Conservation (phyloP, 2,888 invertebrate genomes). For the Mesorhabditis belari region DNA sequence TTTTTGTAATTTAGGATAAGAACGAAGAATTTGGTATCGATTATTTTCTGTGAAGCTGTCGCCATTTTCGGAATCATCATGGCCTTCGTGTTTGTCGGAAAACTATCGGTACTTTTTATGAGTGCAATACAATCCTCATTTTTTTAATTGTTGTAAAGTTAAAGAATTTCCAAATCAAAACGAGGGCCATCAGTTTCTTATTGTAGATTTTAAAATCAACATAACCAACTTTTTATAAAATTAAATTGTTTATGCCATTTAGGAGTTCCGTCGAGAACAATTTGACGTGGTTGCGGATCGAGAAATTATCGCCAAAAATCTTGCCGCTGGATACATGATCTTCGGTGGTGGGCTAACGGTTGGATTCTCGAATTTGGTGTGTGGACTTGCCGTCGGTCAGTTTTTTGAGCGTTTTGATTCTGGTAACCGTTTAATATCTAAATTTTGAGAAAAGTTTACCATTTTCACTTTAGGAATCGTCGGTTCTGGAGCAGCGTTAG, state of each 20-base stretch:
- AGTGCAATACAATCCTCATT: too few species aligned
- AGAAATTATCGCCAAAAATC: conserved; percentile 38
- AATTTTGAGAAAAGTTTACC: neutral
- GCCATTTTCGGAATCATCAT: conserved; percentile 98
- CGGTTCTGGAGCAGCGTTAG: conserved; percentile 89
- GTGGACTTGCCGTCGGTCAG: conserved; percentile 75
- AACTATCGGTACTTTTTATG: conserved; percentile 30
- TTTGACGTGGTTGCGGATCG: conserved; percentile 15
- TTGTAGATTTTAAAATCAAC: neutral
- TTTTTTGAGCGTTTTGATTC: neutral
- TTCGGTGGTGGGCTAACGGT: conserved; percentile 92
- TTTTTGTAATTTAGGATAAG: conserved; percentile 68
- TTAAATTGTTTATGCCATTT: conserved; percentile 8
- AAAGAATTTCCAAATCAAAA: too few species aligned
- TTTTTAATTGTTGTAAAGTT: too few species aligned
- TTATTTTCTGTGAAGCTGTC: conserved; percentile 99
- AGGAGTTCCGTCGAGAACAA: conserved; percentile 38
- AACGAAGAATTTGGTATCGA: conserved; percentile 97
- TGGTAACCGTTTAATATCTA: neutral
- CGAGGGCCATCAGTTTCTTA: neutral
- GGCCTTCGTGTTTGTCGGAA: conserved; percentile 75
- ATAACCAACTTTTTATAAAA: neutral
- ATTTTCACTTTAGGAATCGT: conserved; percentile 69
- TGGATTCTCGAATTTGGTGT: conserved; percentile 89
- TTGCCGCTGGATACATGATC: conserved; percentile 73